phyloP scores from a whole-genome alignment of 2,888 invertebrate species.

The Pyrrhia umbra region DNA sequence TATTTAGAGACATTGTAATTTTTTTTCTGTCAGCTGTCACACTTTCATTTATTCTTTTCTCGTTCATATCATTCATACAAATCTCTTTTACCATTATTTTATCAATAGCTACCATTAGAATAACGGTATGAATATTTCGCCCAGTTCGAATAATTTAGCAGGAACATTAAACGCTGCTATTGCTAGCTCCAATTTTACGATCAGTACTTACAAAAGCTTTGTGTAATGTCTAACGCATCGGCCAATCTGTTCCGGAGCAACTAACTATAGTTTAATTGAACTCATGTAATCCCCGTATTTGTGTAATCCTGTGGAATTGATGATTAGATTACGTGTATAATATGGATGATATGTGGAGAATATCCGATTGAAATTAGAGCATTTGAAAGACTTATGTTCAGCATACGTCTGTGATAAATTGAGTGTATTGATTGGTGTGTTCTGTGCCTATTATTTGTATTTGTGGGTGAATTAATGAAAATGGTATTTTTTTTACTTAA shows the following conservation, averaged over 20 bases:
- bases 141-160: not conserved
- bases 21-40: too few relatives aligned
- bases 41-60: too few relatives aligned
- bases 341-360: not conserved
- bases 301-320: slow-evolving; percentile 57
- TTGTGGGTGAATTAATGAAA: too few relatives aligned
- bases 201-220: slow-evolving; percentile 9
- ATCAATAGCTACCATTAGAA: not conserved
- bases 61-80: too few relatives aligned
- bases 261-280: slow-evolving; percentile 57
- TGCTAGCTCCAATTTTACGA: slow-evolving; percentile 13
- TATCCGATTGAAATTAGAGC: slow-evolving; percentile 12
- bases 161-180: not conserved
- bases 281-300: slow-evolving; percentile 51
- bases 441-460: not conserved
- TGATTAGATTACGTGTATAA: slow-evolving; percentile 44
- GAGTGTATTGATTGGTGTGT: not conserved
- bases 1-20: too few relatives aligned
- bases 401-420: not conserved
- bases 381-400: not conserved
- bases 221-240: slow-evolving; percentile 37
- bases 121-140: not conserved
- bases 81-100: not conserved
- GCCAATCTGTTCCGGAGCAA: slow-evolving; percentile 50
- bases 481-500: too few relatives aligned